Evolutionary conservation across 2,113 vertebrate genomes (phyloP).

Genomic region (Brachirus orientalis): DNA sequence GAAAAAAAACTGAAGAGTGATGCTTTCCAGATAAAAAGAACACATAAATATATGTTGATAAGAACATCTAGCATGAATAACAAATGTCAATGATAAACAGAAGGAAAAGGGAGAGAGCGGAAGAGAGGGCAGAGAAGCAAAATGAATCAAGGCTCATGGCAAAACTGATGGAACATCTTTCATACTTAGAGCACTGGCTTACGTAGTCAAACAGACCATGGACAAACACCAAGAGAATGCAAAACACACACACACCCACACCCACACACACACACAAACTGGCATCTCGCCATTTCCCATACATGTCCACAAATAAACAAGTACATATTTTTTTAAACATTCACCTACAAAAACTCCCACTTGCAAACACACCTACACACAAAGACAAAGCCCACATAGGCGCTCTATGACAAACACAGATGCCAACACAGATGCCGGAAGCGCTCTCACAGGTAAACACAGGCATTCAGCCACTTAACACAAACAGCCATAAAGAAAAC

Average conservation of each 20-base stretch:
- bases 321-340: conserved; percentile 35
- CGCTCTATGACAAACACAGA: conserved; percentile 70
- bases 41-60: neutral
- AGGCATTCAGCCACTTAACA: conserved; percentile 72
- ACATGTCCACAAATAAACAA: conserved; percentile 52
- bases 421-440: conserved; percentile 70
- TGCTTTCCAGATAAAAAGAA: conserved; percentile 9
- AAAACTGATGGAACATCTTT: conserved; percentile 45
- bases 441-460: conserved; percentile 68
- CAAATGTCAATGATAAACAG: conserved; percentile 36
- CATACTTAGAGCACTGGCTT: conserved; percentile 39
- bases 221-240: conserved; percentile 45
- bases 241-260: no score
- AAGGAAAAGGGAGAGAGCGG: neutral
- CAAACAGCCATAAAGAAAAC: conserved; percentile 66
- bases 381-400: neutral
- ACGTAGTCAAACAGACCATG: conserved; percentile 40
- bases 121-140: conserved; percentile 3
- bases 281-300: conserved; percentile 48
- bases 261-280: conserved; percentile 39
- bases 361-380: conserved; percentile 47
- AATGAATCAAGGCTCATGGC: conserved; percentile 31
- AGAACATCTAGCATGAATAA: conserved; percentile 35
- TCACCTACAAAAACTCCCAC: conserved; percentile 48
- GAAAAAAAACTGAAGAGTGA: conserved; percentile 2